These are phyloP conservation scores for Synanthedon andrenaeformis DNA, from an alignment of 2,888 invertebrate species.

Conservation along the genomic window DNA sequence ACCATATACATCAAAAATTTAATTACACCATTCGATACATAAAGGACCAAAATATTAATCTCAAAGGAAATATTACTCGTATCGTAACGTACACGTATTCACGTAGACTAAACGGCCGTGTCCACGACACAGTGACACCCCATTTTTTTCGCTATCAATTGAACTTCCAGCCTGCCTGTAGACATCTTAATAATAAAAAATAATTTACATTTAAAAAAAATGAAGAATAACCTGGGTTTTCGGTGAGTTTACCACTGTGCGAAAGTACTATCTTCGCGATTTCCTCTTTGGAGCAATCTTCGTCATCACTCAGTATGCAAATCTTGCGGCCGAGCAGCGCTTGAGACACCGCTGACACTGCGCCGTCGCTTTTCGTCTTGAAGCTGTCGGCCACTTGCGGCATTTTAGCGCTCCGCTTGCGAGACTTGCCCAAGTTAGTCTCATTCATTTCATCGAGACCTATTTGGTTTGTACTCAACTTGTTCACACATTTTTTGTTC, in stretches of 20 bases:
- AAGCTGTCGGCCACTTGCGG: constrained; percentile 40
- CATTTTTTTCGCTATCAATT: too few relatives aligned
- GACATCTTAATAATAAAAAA: too few relatives aligned
- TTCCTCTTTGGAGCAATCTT: constrained; percentile 33
- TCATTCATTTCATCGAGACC: constrained; percentile 25
- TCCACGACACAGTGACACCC: too few relatives aligned
- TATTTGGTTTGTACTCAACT: constrained; percentile 37
- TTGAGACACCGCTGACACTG: constrained; percentile 29
- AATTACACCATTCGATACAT: too few relatives aligned
- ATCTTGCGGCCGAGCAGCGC: constrained; percentile 40
- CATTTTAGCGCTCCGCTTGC: constrained; percentile 25
- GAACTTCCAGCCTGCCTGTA: too few relatives aligned
- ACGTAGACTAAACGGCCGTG: too few relatives aligned
- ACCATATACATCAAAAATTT: too few relatives aligned
- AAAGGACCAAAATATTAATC: too few relatives aligned
- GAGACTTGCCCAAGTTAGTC: constrained; percentile 18
- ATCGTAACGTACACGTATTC: too few relatives aligned
- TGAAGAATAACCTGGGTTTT: constrained; percentile 16
- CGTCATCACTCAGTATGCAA: constrained; percentile 44
- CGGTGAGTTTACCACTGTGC: constrained; percentile 46
- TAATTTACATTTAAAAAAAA: too few relatives aligned
- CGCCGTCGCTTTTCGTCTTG: constrained; percentile 13
- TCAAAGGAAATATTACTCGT: too few relatives aligned
- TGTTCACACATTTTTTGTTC: constrained; percentile 39
- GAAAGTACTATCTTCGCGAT: constrained; percentile 35